Conservation (phyloP, 2,888 invertebrate genomes). For the Epiblema foenella region DNA sequence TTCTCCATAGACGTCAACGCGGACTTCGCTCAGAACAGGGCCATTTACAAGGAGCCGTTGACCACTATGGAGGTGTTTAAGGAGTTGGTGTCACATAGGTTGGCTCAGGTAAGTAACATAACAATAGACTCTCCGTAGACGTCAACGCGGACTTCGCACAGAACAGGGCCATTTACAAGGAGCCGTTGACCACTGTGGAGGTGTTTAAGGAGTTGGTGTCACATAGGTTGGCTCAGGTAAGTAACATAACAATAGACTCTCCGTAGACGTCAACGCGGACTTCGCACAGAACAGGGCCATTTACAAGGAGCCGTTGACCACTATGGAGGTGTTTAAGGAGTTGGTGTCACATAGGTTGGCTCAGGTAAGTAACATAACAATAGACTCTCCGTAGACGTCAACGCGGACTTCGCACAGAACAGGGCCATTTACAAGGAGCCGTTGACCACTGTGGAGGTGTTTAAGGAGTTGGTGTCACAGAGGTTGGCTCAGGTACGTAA, state of each 20-base stretch:
- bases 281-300: slow-evolving; percentile 93
- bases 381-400: slow-evolving; percentile 93
- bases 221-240: slow-evolving; percentile 95
- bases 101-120: slow-evolving; percentile 89
- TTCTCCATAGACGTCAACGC: slow-evolving; percentile 95
- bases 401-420: slow-evolving; percentile 94
- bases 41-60: slow-evolving; percentile 92
- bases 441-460: slow-evolving; percentile 93
- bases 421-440: slow-evolving; percentile 93
- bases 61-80: slow-evolving; percentile 95
- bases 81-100: slow-evolving; percentile 97
- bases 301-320: slow-evolving; percentile 92
- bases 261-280: slow-evolving; percentile 96
- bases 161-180: slow-evolving; percentile 92
- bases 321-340: slow-evolving; percentile 95
- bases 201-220: slow-evolving; percentile 98
- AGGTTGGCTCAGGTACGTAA: slow-evolving; percentile 92
- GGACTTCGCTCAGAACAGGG: slow-evolving; percentile 93
- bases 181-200: slow-evolving; percentile 92
- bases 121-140: slow-evolving; percentile 82
- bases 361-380: slow-evolving; percentile 83
- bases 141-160: slow-evolving; percentile 95
- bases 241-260: neutral
- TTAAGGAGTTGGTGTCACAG: slow-evolving; percentile 97
- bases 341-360: slow-evolving; percentile 98